Evolutionary conservation across 1,140 invertebrate species (phyloP).

Genomic region (Lordiphosa clarofinis): DNA sequence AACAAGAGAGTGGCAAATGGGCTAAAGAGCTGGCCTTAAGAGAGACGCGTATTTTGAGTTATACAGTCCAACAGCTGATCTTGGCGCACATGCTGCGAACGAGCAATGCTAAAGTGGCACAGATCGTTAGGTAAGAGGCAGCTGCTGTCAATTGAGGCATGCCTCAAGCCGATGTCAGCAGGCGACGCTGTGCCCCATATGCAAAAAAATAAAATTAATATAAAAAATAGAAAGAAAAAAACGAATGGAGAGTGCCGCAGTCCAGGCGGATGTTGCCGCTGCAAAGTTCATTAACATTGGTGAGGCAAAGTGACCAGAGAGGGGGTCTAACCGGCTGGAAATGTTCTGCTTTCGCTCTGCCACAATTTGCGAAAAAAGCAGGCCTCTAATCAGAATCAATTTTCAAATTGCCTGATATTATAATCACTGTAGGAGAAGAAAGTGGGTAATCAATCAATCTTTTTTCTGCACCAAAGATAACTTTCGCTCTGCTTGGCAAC

Average conservation of each 20-base stretch:
- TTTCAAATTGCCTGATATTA: constrained; percentile 70
- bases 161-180: constrained; percentile 6
- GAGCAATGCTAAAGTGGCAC: constrained; percentile 23
- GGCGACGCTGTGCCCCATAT: constrained; percentile 7
- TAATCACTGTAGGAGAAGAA: constrained; percentile 63
- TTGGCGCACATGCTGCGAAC: constrained; percentile 31
- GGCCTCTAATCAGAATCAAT: constrained; percentile 46
- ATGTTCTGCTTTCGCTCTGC: constrained; percentile 69
- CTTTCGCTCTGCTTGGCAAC: constrained; percentile 64
- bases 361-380: constrained; percentile 19
- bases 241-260: constrained; percentile 27
- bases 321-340: constrained; percentile 16
- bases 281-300: constrained; percentile 58
- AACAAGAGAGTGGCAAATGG: background rate
- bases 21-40: background rate
- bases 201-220: background rate
- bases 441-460: constrained; percentile 67
- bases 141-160: constrained; percentile 3
- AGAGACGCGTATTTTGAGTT: constrained; percentile 12
- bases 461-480: constrained; percentile 42
- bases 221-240: constrained; percentile 4
- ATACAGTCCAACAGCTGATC: constrained; percentile 23
- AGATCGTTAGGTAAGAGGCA: constrained; percentile 13
- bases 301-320: background rate
- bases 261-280: constrained; percentile 32